These are phyloP conservation scores for Coptodon bakossiorum DNA, from an alignment of 2,113 vertebrate genomes.

Conservation along the genomic window DNA sequence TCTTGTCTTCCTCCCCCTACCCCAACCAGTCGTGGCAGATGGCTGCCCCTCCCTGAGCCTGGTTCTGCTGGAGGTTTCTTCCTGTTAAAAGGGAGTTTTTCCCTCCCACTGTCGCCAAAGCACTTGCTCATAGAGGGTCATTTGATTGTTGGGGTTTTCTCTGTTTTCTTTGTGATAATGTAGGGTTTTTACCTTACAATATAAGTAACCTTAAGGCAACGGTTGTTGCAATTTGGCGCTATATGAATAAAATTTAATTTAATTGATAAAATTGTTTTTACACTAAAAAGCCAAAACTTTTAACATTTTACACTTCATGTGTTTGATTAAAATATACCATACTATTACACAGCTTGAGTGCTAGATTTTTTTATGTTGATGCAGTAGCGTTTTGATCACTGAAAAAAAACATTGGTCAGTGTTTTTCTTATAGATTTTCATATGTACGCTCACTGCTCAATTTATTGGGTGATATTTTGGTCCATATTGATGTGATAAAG, in stretches of 20 bases:
- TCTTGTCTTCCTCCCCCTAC: background rate
- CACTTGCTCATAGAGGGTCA: background rate
- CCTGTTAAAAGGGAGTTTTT: rapidly evolving
- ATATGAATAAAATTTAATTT: background rate
- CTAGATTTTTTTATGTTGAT: background rate
- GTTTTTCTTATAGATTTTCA: background rate
- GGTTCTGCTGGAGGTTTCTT: background rate
- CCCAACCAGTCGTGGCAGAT: background rate
- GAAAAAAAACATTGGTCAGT: background rate
- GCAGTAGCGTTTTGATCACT: background rate
- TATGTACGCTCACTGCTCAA: background rate
- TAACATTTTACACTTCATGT: background rate
- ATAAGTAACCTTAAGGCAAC: background rate
- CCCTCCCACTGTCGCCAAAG: background rate
- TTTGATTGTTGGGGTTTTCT: background rate
- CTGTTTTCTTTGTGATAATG: background rate
- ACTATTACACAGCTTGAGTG: background rate
- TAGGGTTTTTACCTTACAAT: background rate
- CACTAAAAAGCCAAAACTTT: background rate
- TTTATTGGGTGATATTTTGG: background rate
- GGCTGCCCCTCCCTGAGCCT: background rate
- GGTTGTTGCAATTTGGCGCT: background rate
- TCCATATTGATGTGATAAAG: background rate
- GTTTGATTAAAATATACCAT: background rate
- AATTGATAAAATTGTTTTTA: background rate